phyloP scores from a whole-genome alignment of 2,888 invertebrate genomes.

The Stenodema calcarata region DNA sequence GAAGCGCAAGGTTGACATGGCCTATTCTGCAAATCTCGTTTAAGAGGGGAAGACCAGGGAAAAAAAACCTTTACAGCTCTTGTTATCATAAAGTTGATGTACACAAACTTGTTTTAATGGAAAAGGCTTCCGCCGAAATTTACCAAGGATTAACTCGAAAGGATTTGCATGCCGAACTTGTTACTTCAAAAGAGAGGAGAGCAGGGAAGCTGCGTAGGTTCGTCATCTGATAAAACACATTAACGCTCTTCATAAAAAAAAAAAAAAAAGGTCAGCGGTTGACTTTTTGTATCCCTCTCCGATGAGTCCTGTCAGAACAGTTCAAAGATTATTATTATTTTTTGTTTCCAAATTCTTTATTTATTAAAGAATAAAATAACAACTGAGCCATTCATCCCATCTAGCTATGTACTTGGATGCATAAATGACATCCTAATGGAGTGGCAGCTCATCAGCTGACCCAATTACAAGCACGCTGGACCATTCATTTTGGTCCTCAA shows the following conservation, averaged over 20 bases:
- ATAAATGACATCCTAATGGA: too few species aligned
- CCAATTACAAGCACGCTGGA: too few species aligned
- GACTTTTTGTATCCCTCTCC: background rate
- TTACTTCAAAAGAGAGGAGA: background rate
- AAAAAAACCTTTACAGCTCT: slow-evolving; percentile 20
- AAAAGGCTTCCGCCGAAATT: slow-evolving; percentile 28
- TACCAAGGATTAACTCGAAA: slow-evolving; percentile 34
- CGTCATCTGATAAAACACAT: slow-evolving; percentile 29
- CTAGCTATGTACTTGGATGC: too few species aligned
- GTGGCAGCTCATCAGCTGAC: too few species aligned
- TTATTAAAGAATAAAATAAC: too few species aligned
- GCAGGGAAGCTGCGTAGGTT: background rate
- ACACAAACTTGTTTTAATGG: slow-evolving; percentile 42
- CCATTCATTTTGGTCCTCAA: too few species aligned
- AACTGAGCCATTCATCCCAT: too few species aligned
- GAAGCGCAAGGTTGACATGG: too few species aligned
- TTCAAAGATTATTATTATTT: too few species aligned
- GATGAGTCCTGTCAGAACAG: too few species aligned
- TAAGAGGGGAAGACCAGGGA: background rate
- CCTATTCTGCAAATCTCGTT: background rate
- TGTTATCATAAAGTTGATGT: slow-evolving; percentile 39
- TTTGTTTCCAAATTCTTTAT: too few species aligned
- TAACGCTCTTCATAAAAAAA: background rate
- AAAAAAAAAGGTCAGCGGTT: background rate
- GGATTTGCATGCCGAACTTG: slow-evolving; percentile 42